Evolutionary conservation across 2,888 invertebrate genomes (phyloP), one percentile per base, ranked within the genome.

Genomic region (Agelastica alni): DNA sequence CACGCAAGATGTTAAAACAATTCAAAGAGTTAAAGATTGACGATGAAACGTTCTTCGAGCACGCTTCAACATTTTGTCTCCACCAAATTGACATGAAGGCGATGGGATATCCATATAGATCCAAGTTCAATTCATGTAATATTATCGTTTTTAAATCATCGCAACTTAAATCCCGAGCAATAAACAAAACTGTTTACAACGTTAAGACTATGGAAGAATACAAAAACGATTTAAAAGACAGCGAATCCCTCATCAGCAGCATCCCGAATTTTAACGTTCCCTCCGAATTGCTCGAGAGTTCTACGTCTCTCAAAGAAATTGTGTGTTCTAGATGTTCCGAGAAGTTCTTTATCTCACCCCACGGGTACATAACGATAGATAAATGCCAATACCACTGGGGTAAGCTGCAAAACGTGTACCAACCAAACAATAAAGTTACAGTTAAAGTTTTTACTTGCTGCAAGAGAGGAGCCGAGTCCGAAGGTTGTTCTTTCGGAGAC

Each of bases 371-470:
- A 16, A 83, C 83, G 2, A 80, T 83, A 37, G 91, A 92, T 60
- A 80, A 83, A 52, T 99, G 98, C 77, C 72, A 81, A 12, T 92
- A 93, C 74, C 98, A 99, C 74, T 93, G 91, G 88, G 96, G 96
- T 14, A 89, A 90, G 65, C 76, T 88, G 17, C 79, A 80, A 37
- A 53, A 36, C 51, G 54, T 6, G 36, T n/a, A n/a, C n/a, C n/a
- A n/a, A n/a, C 45, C 10, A 10, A 18, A 5, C 10, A 46, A 53
- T 26, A 43, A 18, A 26, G 56, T 51, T 9, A 52, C 59, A 4
- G 56, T 56, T 4, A 64, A 70, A 14, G 66, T 65, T 9, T 88
- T 85, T 75, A 78, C 81, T 5, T 92, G 92, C 69, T 92, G 92
- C 70, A 77, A 79, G 5, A 77, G 76, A 1, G 69, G 76, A 13